Evolutionary conservation across 2,888 invertebrate species (phyloP), one percentile per base, ranked within the genome.

Genomic region (Resseliella maxima): DNA sequence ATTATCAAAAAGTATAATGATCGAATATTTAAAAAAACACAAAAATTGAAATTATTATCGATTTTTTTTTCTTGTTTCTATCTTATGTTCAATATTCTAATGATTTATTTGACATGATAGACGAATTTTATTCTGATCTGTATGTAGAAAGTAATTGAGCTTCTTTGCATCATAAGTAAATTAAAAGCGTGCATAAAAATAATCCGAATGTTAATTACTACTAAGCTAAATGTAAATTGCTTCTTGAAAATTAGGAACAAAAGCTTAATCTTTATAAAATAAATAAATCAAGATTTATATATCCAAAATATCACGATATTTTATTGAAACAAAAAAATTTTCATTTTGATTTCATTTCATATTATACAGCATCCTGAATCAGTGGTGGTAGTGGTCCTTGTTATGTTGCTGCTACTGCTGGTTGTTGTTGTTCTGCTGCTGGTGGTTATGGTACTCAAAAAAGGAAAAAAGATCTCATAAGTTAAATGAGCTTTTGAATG

Each of bases 291-390:
- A 15, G 46, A 50, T 50, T 50, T 50, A 50, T 50, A 50, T 50
- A 50, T 50, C 46, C 46, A 50, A 50, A 50, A 50, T 50, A 50
- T 50, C 46, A 50, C 46, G 46, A 50, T 50, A 50, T 50, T 50
- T 50, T 50, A 50, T 50, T 50, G 46, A 50, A 50, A 50, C 46
- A 50, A 50, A 8, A 50, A 50, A 50, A 15, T 50, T 50, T 50
- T 50, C 46, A 50, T 50, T 50, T 50, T 50, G 46, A 50, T 50
- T 50, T 50, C 46, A 50, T 50, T 50, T 50, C 46, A 50, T 50
- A 50, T 50, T 50, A 18, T 8, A 50, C 46, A 50, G 12, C 41
- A 41, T 41, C 41, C 41, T 41, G 41, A 41, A 41, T 41, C 41
- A 41, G 41, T 41, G 41, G 41, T 41, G 12, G 41, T 41, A 41